Percentiles rank a stretch among this genome's conserved stretches.
Evolutionary conservation across 2,797 vertebrate genomes (phyloP).

Genomic region (Florisuga fusca): DNA sequence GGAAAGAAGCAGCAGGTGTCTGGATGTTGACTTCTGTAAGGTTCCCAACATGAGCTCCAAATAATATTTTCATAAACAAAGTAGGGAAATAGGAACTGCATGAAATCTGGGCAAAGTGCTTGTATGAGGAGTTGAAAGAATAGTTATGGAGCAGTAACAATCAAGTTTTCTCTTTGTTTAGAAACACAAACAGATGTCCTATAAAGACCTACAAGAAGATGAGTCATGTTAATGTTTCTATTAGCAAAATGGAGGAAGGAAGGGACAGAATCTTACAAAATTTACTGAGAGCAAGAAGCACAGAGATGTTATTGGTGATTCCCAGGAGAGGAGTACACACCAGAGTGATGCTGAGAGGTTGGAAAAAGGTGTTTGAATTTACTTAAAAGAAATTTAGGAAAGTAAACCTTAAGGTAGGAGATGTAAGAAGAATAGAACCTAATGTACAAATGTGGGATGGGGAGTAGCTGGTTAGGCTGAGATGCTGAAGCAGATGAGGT

Average conservation of each 20-base stretch:
- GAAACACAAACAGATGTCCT: neutral
- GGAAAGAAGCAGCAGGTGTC: neutral
- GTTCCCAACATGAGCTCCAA: neutral
- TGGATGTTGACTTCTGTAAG: neutral
- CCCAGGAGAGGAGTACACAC: neutral
- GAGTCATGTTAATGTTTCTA: conserved; percentile 38
- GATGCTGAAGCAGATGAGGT: neutral
- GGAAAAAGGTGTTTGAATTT: neutral
- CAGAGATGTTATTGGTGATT: neutral
- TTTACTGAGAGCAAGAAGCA: neutral
- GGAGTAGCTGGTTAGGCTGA: neutral
- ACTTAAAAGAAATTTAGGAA: neutral
- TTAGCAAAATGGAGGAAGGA: conserved; percentile 28
- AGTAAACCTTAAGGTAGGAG: neutral
- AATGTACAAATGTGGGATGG: neutral
- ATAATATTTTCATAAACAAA: neutral
- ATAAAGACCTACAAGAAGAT: neutral
- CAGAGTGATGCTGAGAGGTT: neutral
- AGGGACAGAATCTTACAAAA: neutral
- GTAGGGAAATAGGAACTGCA: neutral
- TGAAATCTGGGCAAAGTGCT: neutral
- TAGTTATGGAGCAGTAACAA: neutral
- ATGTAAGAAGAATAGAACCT: neutral
- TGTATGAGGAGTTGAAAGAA: neutral
- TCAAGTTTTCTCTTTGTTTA: neutral